Evolutionary conservation across 2,888 invertebrate genomes (phyloP).

Genomic region (Andrena minutula): DNA sequence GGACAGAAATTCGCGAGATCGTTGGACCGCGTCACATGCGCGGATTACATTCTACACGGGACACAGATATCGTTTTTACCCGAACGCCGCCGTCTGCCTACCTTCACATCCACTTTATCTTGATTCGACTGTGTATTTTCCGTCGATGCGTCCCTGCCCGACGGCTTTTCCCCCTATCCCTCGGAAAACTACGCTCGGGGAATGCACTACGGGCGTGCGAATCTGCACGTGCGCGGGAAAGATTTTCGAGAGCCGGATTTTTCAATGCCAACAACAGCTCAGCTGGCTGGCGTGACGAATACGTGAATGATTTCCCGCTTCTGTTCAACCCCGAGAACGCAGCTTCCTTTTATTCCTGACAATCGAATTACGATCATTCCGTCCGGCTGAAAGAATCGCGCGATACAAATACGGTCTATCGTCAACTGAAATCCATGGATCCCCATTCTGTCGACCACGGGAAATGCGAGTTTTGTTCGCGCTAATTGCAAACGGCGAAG

Average conservation of each 20-base stretch:
- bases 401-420: neutral
- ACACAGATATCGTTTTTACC: conserved; percentile 56
- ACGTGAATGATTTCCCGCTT: conserved; percentile 46
- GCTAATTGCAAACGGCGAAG: neutral
- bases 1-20: neutral
- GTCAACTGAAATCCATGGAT: neutral
- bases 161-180: conserved; percentile 42
- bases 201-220: conserved; percentile 72
- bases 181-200: conserved; percentile 45
- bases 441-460: neutral
- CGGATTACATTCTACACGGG: conserved; percentile 33
- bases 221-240: conserved; percentile 74
- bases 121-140: conserved; percentile 75
- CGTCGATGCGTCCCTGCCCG: conserved; percentile 62
- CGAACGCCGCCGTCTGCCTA: conserved; percentile 45
- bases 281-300: conserved; percentile 47
- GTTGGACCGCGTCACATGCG: conserved; percentile 22
- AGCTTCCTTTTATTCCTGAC: conserved; percentile 29
- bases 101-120: conserved; percentile 74
- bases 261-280: conserved; percentile 70
- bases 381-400: neutral
- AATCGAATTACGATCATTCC: conserved; percentile 1
- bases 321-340: neutral
- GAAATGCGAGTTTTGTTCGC: neutral
- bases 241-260: conserved; percentile 69